Evolutionary conservation across 2,113 vertebrate genomes (phyloP), one percentile per base, ranked within the genome.

Genomic region (Mastomys natalensis): DNA sequence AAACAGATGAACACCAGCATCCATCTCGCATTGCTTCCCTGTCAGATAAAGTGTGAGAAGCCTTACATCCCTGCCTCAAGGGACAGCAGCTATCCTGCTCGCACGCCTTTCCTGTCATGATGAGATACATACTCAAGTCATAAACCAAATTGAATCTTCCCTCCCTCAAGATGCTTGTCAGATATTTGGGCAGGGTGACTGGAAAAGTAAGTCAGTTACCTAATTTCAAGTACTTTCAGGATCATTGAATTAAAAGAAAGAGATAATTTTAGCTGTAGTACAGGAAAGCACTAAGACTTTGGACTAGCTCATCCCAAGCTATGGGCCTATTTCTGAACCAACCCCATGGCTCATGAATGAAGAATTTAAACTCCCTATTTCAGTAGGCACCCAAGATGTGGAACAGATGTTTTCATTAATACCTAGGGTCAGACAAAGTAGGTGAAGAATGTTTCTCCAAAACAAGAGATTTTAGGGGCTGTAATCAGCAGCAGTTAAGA

Each of bases 191-290:
- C 45, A 78, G 6, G 31, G 29, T 53, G 48, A 80, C 77, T 80
- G 53, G 31, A 53, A 80, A 53, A 9, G 26, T 29, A 13, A 2
- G 29, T 17, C 19, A 16, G 29, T 78, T 43, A 62, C 15, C 22
- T 19, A 45, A 66, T 31, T 93, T 87, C 80, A 93, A 76, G 68
- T 73, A 78, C 13, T 93, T 68, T 90, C 68, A 90, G 13, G 80
- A 81, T 81, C 87, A 76, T 40, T 70, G 85, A 90, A 90, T 66
- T 29, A 80, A 53, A 87, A 74, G 45, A 64, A 68, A 37, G 48
- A 12, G 62, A 64, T 66, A 86, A 78, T 31, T 55, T 6, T 78
- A 55, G 17, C 53, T 85, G 55, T 43, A 26, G 24, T 24, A 51
- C 16, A 86, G 53, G 26, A 94, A 16, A 19, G 24, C 78, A 80